phyloP scores from a whole-genome alignment of 2,113 vertebrate genomes.

The Neogobius melanostomus region DNA sequence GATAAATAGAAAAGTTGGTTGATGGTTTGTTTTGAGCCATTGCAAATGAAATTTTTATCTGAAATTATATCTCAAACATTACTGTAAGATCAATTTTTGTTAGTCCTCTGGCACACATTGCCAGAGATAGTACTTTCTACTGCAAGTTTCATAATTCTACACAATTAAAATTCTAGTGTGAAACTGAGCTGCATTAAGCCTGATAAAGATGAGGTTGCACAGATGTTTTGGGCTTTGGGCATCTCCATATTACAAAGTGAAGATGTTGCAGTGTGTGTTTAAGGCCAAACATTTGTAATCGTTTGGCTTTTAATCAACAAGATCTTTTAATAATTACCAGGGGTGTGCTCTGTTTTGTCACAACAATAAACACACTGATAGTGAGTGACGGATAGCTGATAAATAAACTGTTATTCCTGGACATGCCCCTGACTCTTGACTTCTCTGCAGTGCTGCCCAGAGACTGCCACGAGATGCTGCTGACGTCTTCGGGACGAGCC shows the following conservation, averaged over 20 bases:
- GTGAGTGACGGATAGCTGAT: not conserved
- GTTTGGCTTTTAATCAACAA: conserved; percentile 20
- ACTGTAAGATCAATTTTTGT: no score
- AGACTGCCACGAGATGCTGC: conserved; percentile 85
- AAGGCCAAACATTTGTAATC: conserved; percentile 17
- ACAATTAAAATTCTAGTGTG: no score
- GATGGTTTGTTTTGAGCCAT: no score
- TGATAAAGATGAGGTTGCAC: no score
- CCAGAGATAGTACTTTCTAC: no score
- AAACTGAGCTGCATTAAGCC: no score
- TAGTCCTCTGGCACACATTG: no score
- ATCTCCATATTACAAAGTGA: conserved; percentile 52
- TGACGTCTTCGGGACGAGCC: conserved; percentile 74
- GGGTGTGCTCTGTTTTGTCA: not conserved
- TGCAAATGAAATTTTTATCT: no score
- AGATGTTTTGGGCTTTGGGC: conserved; percentile 9
- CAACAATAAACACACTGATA: not conserved
- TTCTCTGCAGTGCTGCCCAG: conserved; percentile 73
- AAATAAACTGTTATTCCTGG: not conserved
- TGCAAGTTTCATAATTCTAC: no score
- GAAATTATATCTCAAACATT: no score
- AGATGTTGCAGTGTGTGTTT: conserved; percentile 15
- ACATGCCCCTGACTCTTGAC: not conserved
- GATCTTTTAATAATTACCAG: conserved; percentile 10
- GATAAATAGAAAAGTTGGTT: no score